A percentile compares a stretch with the other conserved stretches of the same genome.
These are phyloP conservation scores for Acanthiza pusilla DNA, from an alignment of 2,797 vertebrate species.

Conservation along the genomic window DNA sequence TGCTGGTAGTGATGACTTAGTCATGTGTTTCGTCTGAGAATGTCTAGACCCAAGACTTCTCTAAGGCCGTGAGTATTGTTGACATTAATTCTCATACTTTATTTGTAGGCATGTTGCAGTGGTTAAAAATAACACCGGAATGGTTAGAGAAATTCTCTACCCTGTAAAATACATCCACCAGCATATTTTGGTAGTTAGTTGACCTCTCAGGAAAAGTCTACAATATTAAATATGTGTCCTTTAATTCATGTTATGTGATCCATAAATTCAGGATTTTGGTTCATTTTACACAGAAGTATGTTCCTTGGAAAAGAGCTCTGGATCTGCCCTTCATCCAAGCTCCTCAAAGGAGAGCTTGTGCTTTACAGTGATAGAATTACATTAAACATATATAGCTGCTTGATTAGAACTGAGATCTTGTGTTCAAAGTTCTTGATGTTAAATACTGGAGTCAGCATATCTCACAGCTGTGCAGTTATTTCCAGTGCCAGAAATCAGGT, in stretches of 20 bases:
- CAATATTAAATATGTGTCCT: not conserved
- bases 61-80: not conserved
- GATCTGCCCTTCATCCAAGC: not conserved
- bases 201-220: not conserved
- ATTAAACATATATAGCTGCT: not conserved
- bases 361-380: not conserved
- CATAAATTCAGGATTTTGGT: not conserved
- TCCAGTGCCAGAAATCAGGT: conserved; percentile 2
- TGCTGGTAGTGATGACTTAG: not conserved
- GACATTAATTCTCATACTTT: not conserved
- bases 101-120: not conserved
- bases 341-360: not conserved
- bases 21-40: not conserved
- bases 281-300: not conserved
- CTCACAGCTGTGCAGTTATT: conserved; percentile 28
- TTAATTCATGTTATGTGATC: not conserved
- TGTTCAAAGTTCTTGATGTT: not conserved
- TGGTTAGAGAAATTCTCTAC: not conserved
- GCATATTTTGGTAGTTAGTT: not conserved
- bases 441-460: not conserved
- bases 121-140: not conserved
- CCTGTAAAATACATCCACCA: fast-evolving
- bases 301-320: not conserved
- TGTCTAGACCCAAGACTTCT: not conserved
- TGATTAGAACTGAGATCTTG: not conserved